phyloP scores from a whole-genome alignment of 2,797 vertebrate species.

The Rallus crepitans region DNA sequence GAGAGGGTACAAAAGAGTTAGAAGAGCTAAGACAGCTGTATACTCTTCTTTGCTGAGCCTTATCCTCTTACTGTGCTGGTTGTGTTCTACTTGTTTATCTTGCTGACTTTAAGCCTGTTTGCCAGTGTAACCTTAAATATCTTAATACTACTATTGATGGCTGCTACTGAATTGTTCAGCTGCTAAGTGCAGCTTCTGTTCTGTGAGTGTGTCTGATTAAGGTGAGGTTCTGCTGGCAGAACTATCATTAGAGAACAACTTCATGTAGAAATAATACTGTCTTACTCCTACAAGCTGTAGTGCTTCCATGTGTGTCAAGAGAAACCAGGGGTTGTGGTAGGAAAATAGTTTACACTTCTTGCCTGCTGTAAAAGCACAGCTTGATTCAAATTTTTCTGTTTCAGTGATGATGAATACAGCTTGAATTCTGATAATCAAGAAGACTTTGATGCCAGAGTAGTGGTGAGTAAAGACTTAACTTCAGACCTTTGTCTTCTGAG shows the following conservation, averaged over 20 bases:
- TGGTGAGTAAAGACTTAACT: conserved; percentile 70
- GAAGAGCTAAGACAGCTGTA: not conserved
- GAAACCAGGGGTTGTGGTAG: not conserved
- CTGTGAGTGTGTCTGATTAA: not conserved
- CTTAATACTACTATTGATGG: not conserved
- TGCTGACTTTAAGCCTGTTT: not conserved
- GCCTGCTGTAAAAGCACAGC: not conserved
- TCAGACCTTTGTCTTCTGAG: not conserved
- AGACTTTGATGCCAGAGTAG: conserved; percentile 74
- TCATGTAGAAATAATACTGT: not conserved
- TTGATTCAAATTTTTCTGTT: conserved; percentile 16
- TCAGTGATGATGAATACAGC: conserved; percentile 61
- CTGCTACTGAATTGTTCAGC: not conserved
- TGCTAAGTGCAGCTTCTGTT: not conserved
- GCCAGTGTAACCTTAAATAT: not conserved
- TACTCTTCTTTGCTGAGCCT: not conserved
- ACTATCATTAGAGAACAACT: not conserved
- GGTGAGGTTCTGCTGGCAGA: not conserved
- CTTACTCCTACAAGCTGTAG: not conserved
- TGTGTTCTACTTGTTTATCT: not conserved
- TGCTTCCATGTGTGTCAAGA: fast-evolving
- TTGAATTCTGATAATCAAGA: conserved; percentile 12
- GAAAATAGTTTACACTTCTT: not conserved
- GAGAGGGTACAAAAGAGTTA: no score
- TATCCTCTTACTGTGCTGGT: not conserved